Conservation (phyloP, 2,113 vertebrate genomes). For the Tetrao urogallus region DNA sequence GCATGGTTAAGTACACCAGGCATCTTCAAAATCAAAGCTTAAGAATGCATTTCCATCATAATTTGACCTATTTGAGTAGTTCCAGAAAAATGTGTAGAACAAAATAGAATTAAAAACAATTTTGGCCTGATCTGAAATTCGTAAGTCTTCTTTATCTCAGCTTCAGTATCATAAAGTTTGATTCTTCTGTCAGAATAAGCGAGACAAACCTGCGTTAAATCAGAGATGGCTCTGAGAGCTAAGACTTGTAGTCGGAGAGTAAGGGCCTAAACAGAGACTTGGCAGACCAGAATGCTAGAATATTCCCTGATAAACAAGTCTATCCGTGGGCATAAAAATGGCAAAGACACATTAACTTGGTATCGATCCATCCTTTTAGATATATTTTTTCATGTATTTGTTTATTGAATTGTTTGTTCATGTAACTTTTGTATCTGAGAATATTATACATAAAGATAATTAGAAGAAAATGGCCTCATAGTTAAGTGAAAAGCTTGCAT, state of each 20-base stretch:
- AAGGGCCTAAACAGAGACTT: neutral
- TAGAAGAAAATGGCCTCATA: neutral
- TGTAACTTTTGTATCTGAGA: neutral
- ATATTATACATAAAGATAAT: neutral
- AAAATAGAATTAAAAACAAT: neutral
- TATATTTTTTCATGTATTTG: conserved; percentile 35
- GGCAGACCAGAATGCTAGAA: neutral
- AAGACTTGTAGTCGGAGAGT: neutral
- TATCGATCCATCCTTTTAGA: neutral
- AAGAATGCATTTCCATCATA: neutral
- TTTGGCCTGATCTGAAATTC: neutral
- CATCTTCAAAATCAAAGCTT: neutral
- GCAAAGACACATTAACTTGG: neutral
- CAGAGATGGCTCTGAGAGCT: neutral
- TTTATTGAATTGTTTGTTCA: neutral
- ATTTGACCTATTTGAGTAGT: neutral
- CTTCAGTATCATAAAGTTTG: neutral
- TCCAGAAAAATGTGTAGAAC: neutral
- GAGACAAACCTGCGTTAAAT: neutral
- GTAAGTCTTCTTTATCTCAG: neutral
- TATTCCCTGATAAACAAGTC: neutral
- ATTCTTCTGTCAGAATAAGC: neutral
- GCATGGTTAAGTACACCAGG: neutral
- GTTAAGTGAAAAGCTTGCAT: neutral
- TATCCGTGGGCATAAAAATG: neutral